phyloP scores from a whole-genome alignment of 2,888 invertebrate genomes.

The Scaptomyza flava region DNA sequence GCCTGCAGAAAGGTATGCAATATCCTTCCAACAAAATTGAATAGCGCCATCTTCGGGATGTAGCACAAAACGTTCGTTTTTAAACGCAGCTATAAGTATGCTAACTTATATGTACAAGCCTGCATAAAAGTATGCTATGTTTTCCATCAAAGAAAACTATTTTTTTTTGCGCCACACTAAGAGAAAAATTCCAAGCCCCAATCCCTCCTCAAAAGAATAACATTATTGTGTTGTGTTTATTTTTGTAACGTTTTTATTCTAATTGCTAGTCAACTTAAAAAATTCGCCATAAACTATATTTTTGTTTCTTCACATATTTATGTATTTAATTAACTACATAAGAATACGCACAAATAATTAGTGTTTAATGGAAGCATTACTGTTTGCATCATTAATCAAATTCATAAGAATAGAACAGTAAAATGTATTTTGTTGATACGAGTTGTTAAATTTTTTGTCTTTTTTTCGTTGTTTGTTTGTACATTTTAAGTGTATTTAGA shows the following conservation, averaged over 20 bases:
- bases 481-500: conserved; percentile 38
- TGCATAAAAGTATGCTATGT: neutral
- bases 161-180: neutral
- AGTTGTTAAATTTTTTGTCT: conserved; percentile 17
- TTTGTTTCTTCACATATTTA: conserved; percentile 40
- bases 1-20: neutral
- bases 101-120: neutral
- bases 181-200: neutral
- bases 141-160: neutral
- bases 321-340: conserved; percentile 64
- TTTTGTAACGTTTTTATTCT: conserved; percentile 68
- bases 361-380: conserved; percentile 70
- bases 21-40: accelerated
- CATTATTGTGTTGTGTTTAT: conserved; percentile 18
- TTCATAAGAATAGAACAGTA: conserved; percentile 40
- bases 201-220: neutral
- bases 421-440: conserved; percentile 23
- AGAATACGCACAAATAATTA: conserved; percentile 61
- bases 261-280: conserved; percentile 65
- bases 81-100: neutral
- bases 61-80: neutral
- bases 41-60: neutral
- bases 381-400: conserved; percentile 52
- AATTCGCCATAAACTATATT: conserved; percentile 67
- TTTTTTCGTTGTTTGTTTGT: conserved; percentile 36